Evolutionary conservation across 2,113 vertebrate species (phyloP).

Genomic region (Rhinopomastus cyanomelas): DNA sequence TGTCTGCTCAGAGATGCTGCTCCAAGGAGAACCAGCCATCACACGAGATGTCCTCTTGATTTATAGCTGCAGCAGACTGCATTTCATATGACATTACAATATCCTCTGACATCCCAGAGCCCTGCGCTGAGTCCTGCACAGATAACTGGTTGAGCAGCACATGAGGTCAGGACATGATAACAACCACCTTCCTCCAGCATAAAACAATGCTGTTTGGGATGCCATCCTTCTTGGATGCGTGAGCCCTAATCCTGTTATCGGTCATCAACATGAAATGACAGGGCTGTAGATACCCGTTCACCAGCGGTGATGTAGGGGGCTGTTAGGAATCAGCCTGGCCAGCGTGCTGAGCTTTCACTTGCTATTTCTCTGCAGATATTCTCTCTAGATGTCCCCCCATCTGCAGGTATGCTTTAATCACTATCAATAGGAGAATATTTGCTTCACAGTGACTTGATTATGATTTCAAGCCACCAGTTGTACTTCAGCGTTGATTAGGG

Average conservation of each 20-base stretch:
- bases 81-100: constrained; percentile 43
- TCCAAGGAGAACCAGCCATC: constrained; percentile 36
- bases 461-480: background rate
- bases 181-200: constrained; percentile 36
- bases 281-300: constrained; percentile 29
- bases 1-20: constrained; percentile 16
- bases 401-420: background rate
- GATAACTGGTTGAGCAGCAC: constrained; percentile 35
- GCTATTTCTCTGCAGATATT: constrained; percentile 28
- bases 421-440: constrained; percentile 4
- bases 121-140: constrained; percentile 9
- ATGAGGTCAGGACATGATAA: constrained; percentile 40
- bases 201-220: constrained; percentile 31
- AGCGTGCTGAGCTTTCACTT: constrained; percentile 17
- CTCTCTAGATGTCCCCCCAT: constrained; percentile 5
- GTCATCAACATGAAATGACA: constrained; percentile 44
- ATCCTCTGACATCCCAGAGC: constrained; percentile 11
- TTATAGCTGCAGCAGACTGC: constrained; percentile 54
- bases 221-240: constrained; percentile 1
- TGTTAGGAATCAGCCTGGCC: constrained; percentile 36
- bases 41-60: constrained; percentile 37
- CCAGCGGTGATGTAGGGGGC: constrained; percentile 34
- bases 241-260: constrained; percentile 62
- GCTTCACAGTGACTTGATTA: background rate
- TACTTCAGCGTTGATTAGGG: background rate